Evolutionary conservation across 1,140 invertebrate genomes (phyloP), one percentile per base, ranked within the genome.

Genomic region (Papilio helenus): DNA sequence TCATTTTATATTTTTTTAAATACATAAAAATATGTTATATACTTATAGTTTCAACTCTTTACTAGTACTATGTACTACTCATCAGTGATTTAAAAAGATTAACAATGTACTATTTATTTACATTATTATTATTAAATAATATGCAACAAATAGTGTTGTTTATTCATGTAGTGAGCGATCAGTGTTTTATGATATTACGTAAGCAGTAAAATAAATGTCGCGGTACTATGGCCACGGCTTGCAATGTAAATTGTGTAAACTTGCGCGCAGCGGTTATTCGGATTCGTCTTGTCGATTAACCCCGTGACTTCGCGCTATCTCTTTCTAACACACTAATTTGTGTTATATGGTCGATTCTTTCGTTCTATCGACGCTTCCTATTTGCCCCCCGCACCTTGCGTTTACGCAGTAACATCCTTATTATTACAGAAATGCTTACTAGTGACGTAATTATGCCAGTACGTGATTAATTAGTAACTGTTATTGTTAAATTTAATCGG

Each of bases 391-490:
- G 80, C 84, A 65, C 74, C 72, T 80, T 81, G 81, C 80, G 81
- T 81, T 80, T 82, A 82, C 82, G 82, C 81, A 81, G 78, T 81
- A 82, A 83, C 83, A 87, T 86, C 85, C 86, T 87, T 86, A 81
- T 84, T 86, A 87, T 85, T 87, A 85, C 83, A 87, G 78, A 83
- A 84, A 86, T 81, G 83, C 68, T 80, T 71, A 76, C 23, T 77
- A 80, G 81, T 89, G 87, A 88, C 83, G 88, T 82, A 89, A 89
- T 72, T 86, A 89, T 89, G 84, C 85, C 87, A 89, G 83, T 79
- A 71, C 49, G 76, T 83, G 76, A 82, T 80, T 84, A 80, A 84
- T 83, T 14, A 72, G 29, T 39, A n/a, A 20, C n/a, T 72, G 34
- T 42, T 34, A 7, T 72, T 39, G 39, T 72, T 39, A 18, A 72